Evolutionary conservation across 1,140 invertebrate genomes (phyloP).

Genomic region (Drosophila pachea): DNA sequence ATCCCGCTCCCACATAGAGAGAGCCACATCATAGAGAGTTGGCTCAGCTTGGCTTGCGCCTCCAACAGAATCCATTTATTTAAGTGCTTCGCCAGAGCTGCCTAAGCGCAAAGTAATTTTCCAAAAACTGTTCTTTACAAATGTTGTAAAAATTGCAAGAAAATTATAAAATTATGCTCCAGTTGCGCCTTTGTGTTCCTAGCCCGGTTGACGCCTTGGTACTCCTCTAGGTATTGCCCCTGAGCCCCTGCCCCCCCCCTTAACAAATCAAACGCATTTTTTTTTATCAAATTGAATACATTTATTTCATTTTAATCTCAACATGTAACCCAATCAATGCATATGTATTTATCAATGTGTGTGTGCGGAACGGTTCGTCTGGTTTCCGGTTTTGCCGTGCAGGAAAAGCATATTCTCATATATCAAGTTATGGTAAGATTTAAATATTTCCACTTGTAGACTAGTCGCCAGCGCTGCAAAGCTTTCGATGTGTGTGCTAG

Average conservation of each 20-base stretch:
- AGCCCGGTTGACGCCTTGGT: neutral
- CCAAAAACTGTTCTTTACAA: no score
- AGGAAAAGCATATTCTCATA: slow-evolving; percentile 91
- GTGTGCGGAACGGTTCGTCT: no score
- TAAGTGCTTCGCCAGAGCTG: neutral
- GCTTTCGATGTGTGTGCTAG: slow-evolving; percentile 38
- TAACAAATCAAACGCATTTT: neutral
- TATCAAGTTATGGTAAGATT: slow-evolving; percentile 90
- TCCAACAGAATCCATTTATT: no score
- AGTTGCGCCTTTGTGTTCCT: neutral
- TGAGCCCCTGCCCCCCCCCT: neutral
- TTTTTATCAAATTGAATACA: slow-evolving; percentile 44
- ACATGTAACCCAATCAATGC: slow-evolving; percentile 29
- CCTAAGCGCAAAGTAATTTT: neutral
- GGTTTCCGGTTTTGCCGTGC: slow-evolving; percentile 17
- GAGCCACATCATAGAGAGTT: no score
- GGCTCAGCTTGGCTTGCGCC: no score
- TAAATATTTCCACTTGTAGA: slow-evolving; percentile 45
- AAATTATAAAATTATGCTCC: neutral
- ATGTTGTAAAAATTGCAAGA: no score
- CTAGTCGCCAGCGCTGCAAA: slow-evolving; percentile 40
- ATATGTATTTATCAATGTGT: neutral
- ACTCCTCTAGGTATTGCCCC: no score
- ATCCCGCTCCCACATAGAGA: slow-evolving; percentile 17
- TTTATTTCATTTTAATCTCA: slow-evolving; percentile 63